Evolutionary conservation across 2,888 invertebrate species (phyloP), one percentile per base, ranked within the genome.

Genomic region (Noctua comes): DNA sequence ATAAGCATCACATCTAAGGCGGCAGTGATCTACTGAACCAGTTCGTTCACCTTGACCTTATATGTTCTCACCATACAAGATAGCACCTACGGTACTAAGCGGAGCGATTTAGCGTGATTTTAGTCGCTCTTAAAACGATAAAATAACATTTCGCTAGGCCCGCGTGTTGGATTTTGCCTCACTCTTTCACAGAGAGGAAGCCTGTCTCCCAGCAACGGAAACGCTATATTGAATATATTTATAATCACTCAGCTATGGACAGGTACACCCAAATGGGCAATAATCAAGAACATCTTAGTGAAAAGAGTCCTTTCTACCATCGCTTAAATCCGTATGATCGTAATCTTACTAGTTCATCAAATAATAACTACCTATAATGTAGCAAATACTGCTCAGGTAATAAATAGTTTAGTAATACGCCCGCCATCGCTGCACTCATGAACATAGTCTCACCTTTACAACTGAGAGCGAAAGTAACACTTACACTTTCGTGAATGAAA

Each of bases 21-120:
- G 80, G 24, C 68, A 79, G 76, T 90, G 91, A 86, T 90, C 92
- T 86, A 91, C 82, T 93, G 89, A 91, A 91, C 93, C 91, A 92
- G 94, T 91, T 91, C 71, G n/a, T 73, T 79, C 70, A 88, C 94
- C 94, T 93, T 94, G 93, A 94, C 92, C 93, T 93, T 75, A 70
- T 72, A 66, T 40, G 69, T 74, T 90, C 88, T 89, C 88, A 88
- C 84, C 57, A 82, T 77, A 71, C 62, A 66, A 65, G 79, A 62
- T 64, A 71, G 83, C 62, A 27, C 48, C 2, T 46, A 69, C 27
- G 7, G 46, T 74, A n/a, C 1, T 27, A 5, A 73, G 73, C 76
- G 72, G 48, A 73, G 83, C 83, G 83, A 72, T 57, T 43, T 8
- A 62, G 8, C 7, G 16, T 27, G 31, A 10, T 68, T 31, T 5